Percentiles rank a stretch among this genome's conserved stretches.
These are phyloP conservation scores for Luffia ferchaultella DNA, from an alignment of 2,888 invertebrate species.

Conservation along the genomic window DNA sequence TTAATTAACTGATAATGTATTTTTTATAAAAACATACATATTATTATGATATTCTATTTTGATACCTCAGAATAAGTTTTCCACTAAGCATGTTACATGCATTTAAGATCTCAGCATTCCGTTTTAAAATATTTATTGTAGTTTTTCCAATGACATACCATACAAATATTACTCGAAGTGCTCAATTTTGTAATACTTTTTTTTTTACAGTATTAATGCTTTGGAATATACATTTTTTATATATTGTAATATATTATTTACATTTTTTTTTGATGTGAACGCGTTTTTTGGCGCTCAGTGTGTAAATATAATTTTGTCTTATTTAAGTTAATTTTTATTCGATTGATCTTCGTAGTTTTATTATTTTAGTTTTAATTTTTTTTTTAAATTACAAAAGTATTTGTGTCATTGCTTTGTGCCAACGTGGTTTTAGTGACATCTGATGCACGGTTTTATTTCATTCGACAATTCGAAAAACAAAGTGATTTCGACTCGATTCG, in stretches of 20 bases:
- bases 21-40: not conserved
- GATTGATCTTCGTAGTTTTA: constrained; percentile 48
- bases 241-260: constrained; percentile 15
- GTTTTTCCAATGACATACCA: not conserved
- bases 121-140: no score
- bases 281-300: no score
- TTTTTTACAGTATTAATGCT: constrained; percentile 1
- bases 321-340: constrained; percentile 24
- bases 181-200: constrained; percentile 12
- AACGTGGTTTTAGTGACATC: not conserved
- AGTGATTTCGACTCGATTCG: not conserved
- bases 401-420: not conserved
- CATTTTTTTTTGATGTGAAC: not conserved
- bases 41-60: not conserved
- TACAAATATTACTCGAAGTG: not conserved
- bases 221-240: constrained; percentile 20
- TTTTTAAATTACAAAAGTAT: constrained; percentile 14
- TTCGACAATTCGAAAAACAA: not conserved
- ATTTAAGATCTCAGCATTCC: constrained; percentile 61
- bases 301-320: constrained; percentile 5
- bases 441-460: not conserved
- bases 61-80: constrained; percentile 10
- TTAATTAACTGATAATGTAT: not conserved
- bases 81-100: constrained; percentile 17
- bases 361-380: constrained; percentile 29